These are phyloP conservation scores for Syrista parreyssii DNA, from an alignment of 2,888 invertebrate genomes.

Conservation along the genomic window DNA sequence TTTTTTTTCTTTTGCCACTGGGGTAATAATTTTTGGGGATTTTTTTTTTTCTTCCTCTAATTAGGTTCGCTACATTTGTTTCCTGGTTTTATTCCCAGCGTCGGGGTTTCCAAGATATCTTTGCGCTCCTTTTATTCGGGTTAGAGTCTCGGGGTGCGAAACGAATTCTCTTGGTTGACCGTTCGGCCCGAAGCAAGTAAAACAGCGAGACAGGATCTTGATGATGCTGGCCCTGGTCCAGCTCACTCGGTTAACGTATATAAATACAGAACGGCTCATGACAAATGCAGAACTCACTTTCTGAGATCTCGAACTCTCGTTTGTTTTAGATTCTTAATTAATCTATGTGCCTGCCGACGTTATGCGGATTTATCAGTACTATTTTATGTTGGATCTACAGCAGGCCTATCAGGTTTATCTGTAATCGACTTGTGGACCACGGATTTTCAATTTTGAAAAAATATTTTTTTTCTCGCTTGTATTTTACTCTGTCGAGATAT, in stretches of 20 bases:
- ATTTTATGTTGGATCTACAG: neutral
- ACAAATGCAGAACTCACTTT: constrained; percentile 33
- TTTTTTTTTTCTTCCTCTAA: neutral
- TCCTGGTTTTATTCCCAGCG: neutral
- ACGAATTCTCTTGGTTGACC: constrained; percentile 24
- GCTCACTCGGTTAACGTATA: constrained; percentile 37
- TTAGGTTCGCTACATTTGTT: neutral
- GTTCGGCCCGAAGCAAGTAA: constrained; percentile 24
- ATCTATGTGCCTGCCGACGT: neutral
- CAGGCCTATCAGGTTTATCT: neutral
- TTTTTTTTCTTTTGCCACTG: neutral
- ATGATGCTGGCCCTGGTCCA: constrained; percentile 46
- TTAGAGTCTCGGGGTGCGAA: neutral
- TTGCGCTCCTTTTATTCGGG: neutral
- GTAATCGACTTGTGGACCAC: neutral
- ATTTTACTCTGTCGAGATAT: neutral
- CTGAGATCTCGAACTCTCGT: constrained; percentile 12
- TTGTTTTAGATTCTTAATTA: neutral
- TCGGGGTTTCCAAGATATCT: neutral
- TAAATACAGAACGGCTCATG: constrained; percentile 45
- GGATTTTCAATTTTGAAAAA: neutral
- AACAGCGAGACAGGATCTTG: constrained; percentile 9
- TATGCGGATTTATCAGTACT: neutral
- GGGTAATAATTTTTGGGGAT: neutral
- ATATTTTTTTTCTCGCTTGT: neutral